Base-by-base conservation (phyloP, 1,140 invertebrate genomes). In the Sarcophaga bullata region DNA sequence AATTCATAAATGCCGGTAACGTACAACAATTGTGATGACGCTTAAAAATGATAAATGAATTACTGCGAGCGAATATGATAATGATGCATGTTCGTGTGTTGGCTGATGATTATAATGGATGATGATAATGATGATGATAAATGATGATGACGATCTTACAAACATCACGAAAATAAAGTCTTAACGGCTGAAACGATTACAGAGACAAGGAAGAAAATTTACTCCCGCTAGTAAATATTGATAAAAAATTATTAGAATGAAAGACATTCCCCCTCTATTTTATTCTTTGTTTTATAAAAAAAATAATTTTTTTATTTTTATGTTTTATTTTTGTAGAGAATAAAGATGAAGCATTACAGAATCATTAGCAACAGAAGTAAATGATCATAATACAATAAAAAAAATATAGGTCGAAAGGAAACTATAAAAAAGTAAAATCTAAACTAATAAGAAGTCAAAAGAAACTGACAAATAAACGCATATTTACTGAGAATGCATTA, bases 151-250 rank as follows among this genome's bases (percentile, higher is more conserved):
- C 19, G 7, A 68, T 19, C 15, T n/a, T 19, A 19, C n/a, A 68
- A n/a, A 8, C 58, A 19, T 68, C 58, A 68, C 58, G 17, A 68
- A n/a, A 68, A n/a, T 19, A 68, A 19, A 68, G 58, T 68, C 58
- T 68, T 68, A 68, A 68, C 58, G 58, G n/a, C 58, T 68, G 58
- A 68, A n/a, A 68, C 58, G 58, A 68, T 68, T 68, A n/a, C 58
- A n/a, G 58, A 68, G 58, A 68, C 58, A 68, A 68, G 58, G 19
- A 13, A n/a, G n/a, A n/a, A n/a, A n/a, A n/a, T n/a, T n/a, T n/a
- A n/a, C n/a, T n/a, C n/a, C n/a, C n/a, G n/a, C n/a, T n/a, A n/a
- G n/a, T n/a, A n/a, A n/a, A n/a, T n/a, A n/a, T n/a, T n/a, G n/a
- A n/a, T n/a, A n/a, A n/a, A n/a, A n/a, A n/a, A n/a, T n/a, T n/a